Evolutionary conservation across 2,888 invertebrate genomes (phyloP), one percentile per base, ranked within the genome.

Genomic region (Smittia sp.): DNA sequence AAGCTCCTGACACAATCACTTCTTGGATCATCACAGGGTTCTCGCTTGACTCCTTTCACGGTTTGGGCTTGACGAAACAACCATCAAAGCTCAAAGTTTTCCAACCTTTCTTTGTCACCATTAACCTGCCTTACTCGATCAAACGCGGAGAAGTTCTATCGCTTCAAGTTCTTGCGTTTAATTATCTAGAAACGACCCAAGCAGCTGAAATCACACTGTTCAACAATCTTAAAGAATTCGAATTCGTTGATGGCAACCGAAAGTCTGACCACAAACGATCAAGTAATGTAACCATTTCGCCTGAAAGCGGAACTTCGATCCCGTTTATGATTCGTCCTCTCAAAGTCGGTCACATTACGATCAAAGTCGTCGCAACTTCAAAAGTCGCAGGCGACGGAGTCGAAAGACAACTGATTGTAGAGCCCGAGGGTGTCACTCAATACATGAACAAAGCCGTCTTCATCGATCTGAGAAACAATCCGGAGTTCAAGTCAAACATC

Each of bases 61-160:
- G 95, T 7, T 82, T 95, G 46, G 94, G 93, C 1, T 84, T 95
- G 1, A 86, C 89, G 0, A 86, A 90, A 22, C 83, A 86, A 0
- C 84, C 88, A 0, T 85, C 87, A 76, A 87, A 86, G 87, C 83
- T 88, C 70, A 88, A 87, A 80, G 91, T 93, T 0, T 91, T 91
- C 81, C 89, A 91, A 77, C 89, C 91, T 9, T 93, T 98, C 80
- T 92, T 93, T 76, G 88, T 97, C 58, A 88, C 90, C 7, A 85
- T 95, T 7, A 93, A 96, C 79, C 83, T 98, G 66, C 98, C 98
- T 0, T 91, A 93, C 77, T 90, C 92, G 0, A 88, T 98, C 13
- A 91, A 94, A 77, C 87, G 90, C 75, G 96, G 96, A 24, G 98
- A 99, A 85, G 90, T 92, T 7, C 86, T 98, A 73, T 90, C 94